Evolutionary conservation across 2,797 vertebrate species (phyloP), one percentile per base, ranked within the genome.

Genomic region (Takifugu rubripes): DNA sequence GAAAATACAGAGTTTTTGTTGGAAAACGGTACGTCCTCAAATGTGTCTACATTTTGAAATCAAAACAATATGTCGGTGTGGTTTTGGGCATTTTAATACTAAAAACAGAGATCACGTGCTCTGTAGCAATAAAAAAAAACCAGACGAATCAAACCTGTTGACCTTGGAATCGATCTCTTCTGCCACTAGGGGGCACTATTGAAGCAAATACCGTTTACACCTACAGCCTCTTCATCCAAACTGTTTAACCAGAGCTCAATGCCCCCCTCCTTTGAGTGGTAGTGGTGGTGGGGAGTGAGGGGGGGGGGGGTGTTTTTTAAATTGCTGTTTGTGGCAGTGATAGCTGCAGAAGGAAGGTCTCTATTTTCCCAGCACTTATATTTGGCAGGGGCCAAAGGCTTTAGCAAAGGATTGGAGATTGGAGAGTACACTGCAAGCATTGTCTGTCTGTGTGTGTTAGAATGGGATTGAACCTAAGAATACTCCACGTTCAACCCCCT

Each of bases 121-220:
- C 2, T 29, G 5, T 29, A 29, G 27, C 27, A 29, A 29, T 29
- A 1, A 29, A 29, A 29, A 7, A 29, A 33, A 33, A 29, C 29
- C 33, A 9, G 33, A 33, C 33, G 21, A 21, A 11, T 33, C 33
- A 33, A 33, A 33, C 33, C 33, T 33, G 33, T 33, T 33, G 33
- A 33, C 9, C 8, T 33, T 8, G 1, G 8, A 33, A 33, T 33
- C 33, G 3, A 3, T 56, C 25, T 55, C 36, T 57, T 2, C 15
- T 25, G 3, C 85, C 88, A 84, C 80, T 84, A 42, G 87, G 75
- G 81, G 83, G 83, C 87, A 84, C 73, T 89, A 84, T 90, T 89
- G 85, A 85, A 68, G 70, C 78, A 82, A 85, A 70, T 45, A 81
- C 68, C 53, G 40, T 58, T 36, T 3, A 12, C 12, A 6, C 3